phyloP scores from a whole-genome alignment of 2,797 vertebrate genomes.

The Tangara arthus region DNA sequence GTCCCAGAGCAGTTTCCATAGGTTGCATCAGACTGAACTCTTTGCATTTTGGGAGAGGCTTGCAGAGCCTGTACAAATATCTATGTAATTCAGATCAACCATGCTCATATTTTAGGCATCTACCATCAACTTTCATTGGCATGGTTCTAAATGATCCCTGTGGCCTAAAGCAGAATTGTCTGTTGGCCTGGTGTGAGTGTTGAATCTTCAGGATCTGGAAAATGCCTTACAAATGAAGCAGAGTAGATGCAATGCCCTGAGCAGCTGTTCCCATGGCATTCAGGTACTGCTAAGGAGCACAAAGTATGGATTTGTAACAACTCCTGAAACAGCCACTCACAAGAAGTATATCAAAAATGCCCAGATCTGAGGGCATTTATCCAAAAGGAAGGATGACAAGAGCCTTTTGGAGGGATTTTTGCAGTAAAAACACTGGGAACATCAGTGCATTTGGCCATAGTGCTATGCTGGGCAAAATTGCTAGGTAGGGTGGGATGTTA shows the following conservation, averaged over 20 bases:
- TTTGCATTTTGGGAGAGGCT: background rate
- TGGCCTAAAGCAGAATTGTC: background rate
- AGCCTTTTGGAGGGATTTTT: background rate
- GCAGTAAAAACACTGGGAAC: background rate
- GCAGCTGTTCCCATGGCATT: background rate
- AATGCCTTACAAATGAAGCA: background rate
- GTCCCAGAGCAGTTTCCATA: background rate
- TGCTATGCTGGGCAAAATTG: background rate
- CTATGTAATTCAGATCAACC: background rate
- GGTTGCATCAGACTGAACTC: background rate
- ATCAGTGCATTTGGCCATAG: accelerated
- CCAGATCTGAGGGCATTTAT: background rate
- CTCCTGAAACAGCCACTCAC: background rate
- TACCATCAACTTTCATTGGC: background rate
- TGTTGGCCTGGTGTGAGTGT: background rate
- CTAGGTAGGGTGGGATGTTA: background rate
- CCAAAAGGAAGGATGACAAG: background rate
- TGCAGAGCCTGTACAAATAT: background rate
- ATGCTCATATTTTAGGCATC: background rate
- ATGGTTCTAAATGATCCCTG: background rate
- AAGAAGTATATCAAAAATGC: background rate
- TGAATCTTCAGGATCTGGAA: background rate
- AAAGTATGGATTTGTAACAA: background rate
- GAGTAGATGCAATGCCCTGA: background rate
- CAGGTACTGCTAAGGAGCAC: background rate